Evolutionary conservation across 2,113 vertebrate genomes (phyloP), one percentile per base, ranked within the genome.

Genomic region (Sebastes schlegelii): DNA sequence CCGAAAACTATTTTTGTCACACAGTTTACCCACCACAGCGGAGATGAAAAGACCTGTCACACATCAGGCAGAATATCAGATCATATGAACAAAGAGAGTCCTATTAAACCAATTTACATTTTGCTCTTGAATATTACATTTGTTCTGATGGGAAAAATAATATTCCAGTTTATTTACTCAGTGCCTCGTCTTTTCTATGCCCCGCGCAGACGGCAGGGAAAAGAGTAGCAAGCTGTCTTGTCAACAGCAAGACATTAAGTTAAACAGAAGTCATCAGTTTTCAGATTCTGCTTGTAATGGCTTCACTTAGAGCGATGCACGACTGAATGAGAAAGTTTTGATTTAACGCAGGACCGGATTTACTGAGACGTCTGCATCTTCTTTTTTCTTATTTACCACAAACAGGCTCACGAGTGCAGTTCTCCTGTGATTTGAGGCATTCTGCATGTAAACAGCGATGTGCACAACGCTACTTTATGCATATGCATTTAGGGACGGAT

Each of bases 71-170:
- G 54, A 72, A 68, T 63, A 57, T 72, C 12, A 45, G 5, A 66
- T 52, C 12, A n/a, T 40, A 16, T 48, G 10, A 60, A 19, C 23
- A 58, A 6, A 49, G 8, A 16, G 5, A 14, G 19, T 21, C 57
- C 19, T 17, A 5, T 66, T 65, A 40, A 62, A 63, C 21, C 45
- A 1, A 45, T 58, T 80, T 40, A 23, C 54, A 76, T 8, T 16
- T 1, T 13, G 14, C 72, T 82, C 26, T 40, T 75, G 40, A 68
- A 83, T 80, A 80, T 23, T 43, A 19, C 21, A 64, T 85, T 55
- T 64, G 16, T 49, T 63, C 21, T 43, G 13, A 77, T 40, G 65
- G 61, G 19, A 51, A 14, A 52, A 26, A 45, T 60, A 21, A 12
- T 40, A 23, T 42, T 60, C 23, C 19, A 0, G 40, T 74, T 79